These are phyloP conservation scores for Lasioglossum villosulum DNA, from an alignment of 2,888 invertebrate species.

Conservation along the genomic window DNA sequence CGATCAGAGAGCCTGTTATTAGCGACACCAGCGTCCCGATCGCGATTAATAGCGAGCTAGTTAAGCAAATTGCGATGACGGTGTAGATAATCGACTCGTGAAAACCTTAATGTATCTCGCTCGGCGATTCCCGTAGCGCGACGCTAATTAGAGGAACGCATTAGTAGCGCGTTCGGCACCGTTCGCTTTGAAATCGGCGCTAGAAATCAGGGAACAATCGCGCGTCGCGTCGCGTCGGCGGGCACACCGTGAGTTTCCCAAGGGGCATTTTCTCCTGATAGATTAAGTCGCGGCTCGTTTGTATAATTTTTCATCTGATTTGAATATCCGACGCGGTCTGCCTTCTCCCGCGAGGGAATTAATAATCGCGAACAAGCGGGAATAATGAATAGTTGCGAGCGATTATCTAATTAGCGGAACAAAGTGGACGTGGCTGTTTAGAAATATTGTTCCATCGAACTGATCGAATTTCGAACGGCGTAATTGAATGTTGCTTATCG, in stretches of 20 bases:
- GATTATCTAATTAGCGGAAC: background rate
- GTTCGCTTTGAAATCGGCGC: constrained; percentile 7
- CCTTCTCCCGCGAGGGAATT: background rate
- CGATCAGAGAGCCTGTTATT: constrained; percentile 9
- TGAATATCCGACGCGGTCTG: constrained; percentile 10
- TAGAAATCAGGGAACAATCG: constrained; percentile 20
- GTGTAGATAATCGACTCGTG: constrained; percentile 37
- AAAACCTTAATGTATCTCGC: constrained; percentile 25
- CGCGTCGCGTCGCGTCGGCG: background rate
- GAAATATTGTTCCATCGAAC: background rate
- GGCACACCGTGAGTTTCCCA: background rate
- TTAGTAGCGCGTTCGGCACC: background rate
- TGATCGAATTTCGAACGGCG: background rate
- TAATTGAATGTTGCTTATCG: background rate
- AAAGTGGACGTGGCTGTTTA: background rate
- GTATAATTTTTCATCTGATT: constrained; percentile 16
- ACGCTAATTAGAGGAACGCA: constrained; percentile 34
- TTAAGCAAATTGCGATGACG: constrained; percentile 42
- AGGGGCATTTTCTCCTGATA: background rate
- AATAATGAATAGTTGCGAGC: constrained; percentile 1
- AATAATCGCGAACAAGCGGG: background rate
- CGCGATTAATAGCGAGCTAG: constrained; percentile 31
- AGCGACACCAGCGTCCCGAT: constrained; percentile 33
- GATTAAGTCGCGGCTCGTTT: constrained; percentile 12
- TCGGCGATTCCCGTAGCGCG: constrained; percentile 13